phyloP scores from a whole-genome alignment of 2,888 invertebrate genomes.

The Volucella zonaria region DNA sequence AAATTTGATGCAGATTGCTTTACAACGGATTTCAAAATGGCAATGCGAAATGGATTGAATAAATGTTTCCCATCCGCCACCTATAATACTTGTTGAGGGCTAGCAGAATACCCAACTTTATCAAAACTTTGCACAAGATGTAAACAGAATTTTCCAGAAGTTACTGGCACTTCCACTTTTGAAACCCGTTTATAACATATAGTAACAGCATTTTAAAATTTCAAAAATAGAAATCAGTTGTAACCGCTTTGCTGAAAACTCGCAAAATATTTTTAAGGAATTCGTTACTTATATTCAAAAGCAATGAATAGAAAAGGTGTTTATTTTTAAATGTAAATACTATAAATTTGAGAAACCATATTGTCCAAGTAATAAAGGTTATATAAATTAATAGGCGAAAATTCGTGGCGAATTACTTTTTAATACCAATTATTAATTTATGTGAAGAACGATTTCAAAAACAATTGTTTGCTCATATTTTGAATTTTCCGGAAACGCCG shows the following conservation, averaged over 20 bases:
- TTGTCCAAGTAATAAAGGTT: not conserved
- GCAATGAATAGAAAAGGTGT: not conserved
- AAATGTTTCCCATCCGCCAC: no score
- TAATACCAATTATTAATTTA: no score
- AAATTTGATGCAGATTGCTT: not conserved
- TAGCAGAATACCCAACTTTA: no score
- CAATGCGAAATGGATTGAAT: no score
- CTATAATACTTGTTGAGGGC: no score
- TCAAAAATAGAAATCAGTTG: no score
- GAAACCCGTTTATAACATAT: no score
- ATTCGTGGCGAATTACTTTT: not conserved
- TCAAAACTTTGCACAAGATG: no score
- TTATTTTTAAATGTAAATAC: not conserved
- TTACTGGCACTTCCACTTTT: no score
- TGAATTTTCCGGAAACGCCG: not conserved
- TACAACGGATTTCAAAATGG: no score
- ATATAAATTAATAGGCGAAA: constrained; percentile 2
- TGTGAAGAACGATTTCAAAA: no score
- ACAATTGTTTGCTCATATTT: not conserved
- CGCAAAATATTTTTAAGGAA: not conserved
- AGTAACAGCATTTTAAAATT: not conserved
- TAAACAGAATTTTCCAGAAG: no score
- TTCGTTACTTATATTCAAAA: not conserved
- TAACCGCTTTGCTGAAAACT: not conserved
- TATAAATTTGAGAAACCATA: not conserved